These are phyloP conservation scores for Bemisia tabaci DNA, from an alignment of 1,140 invertebrate species.

Conservation along the genomic window DNA sequence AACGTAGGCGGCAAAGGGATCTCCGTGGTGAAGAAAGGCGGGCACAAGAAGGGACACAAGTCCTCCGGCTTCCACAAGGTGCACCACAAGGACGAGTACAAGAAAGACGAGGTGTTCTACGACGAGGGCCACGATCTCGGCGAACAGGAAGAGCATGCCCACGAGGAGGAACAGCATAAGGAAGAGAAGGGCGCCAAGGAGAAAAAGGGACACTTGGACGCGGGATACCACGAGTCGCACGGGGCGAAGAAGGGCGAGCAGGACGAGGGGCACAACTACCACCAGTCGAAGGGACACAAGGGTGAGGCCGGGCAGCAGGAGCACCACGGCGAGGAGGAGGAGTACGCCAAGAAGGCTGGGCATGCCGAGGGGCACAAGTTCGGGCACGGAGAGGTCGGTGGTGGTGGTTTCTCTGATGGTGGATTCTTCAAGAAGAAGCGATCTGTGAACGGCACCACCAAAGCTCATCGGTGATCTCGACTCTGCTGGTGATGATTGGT, in stretches of 20 bases:
- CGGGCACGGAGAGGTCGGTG: conserved; percentile 20
- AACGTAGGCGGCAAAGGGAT: conserved; percentile 24
- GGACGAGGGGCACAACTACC: conserved; percentile 22
- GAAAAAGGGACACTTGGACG: conserved; percentile 22
- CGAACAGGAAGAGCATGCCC: conserved; percentile 37
- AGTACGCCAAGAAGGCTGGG: conserved; percentile 21
- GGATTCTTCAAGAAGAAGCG: conserved; percentile 3
- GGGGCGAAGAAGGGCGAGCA: conserved; percentile 19
- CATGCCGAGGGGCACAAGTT: conserved; percentile 22
- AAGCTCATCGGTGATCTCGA: neutral
- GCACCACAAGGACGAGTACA: conserved; percentile 48
- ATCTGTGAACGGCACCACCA: neutral
- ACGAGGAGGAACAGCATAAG: conserved; percentile 18
- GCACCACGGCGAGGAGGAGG: conserved; percentile 17
- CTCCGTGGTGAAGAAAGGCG: conserved; percentile 24
- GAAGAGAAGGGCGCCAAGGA: conserved; percentile 20
- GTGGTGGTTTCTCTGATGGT: conserved; percentile 12
- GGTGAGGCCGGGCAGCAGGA: conserved; percentile 18
- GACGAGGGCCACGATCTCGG: conserved; percentile 49
- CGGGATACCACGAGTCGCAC: conserved; percentile 19
- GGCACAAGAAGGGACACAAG: conserved; percentile 48
- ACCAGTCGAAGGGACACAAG: conserved; percentile 20
- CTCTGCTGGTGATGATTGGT: too few relatives aligned
- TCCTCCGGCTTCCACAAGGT: conserved; percentile 47
- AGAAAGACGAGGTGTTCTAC: conserved; percentile 47